Percentiles rank a stretch among this genome's conserved stretches.
phyloP scores from a whole-genome alignment of 2,888 invertebrate species.

The Eristalis pertinax region DNA sequence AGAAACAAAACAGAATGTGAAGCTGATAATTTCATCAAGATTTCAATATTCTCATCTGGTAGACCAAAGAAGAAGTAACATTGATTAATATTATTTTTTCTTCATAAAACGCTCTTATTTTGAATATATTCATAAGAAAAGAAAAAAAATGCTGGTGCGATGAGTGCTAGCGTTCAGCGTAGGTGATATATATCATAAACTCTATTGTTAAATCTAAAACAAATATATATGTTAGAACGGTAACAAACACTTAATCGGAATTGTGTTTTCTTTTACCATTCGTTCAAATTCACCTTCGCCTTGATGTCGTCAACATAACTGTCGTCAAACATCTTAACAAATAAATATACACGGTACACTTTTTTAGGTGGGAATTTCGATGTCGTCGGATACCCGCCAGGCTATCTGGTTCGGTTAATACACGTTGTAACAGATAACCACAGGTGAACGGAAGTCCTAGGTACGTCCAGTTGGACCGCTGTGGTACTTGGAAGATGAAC shows the following conservation, averaged over 20 bases:
- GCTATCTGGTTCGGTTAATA: no score
- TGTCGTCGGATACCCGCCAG: no score
- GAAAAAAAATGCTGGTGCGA: background rate
- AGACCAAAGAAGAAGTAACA: background rate
- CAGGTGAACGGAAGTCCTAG: no score
- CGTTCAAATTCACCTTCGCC: background rate
- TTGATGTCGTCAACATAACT: background rate
- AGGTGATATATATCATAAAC: constrained; percentile 58
- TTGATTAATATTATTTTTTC: constrained; percentile 27
- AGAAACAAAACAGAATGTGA: constrained; percentile 30
- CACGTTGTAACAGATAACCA: no score
- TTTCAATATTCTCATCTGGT: background rate
- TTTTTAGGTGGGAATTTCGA: no score
- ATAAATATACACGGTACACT: no score
- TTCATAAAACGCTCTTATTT: background rate
- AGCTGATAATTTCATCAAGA: constrained; percentile 18
- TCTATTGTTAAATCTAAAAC: constrained; percentile 60
- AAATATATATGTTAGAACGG: constrained; percentile 52
- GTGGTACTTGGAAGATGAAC: no score
- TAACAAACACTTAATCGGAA: constrained; percentile 18
- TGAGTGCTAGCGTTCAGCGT: constrained; percentile 46
- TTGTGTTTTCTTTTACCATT: constrained; percentile 25
- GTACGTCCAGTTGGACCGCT: no score
- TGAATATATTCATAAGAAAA: background rate
- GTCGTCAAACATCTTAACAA: no score